Base-by-base conservation (phyloP, 2,888 invertebrate genomes). In the Euplagia quadripunctaria region DNA sequence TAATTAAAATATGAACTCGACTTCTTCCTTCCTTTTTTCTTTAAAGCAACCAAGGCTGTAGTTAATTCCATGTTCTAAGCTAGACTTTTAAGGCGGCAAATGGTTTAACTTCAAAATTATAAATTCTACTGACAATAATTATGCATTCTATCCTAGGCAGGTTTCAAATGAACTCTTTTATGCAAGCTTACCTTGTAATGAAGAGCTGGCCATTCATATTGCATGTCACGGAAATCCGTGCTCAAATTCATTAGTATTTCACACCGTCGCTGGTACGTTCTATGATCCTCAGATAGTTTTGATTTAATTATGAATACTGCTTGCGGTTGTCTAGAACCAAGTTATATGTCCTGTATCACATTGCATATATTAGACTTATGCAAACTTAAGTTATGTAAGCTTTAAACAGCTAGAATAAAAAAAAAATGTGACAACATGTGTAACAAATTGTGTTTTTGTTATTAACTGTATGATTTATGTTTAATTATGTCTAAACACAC, bases 241-340 rank as follows among this genome's bases (percentile, higher is more conserved):
- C 46, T 74, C 70, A 71, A 74, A 71, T 71, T 71, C 70, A 74
- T 74, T 74, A 74, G 67, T 74, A 68, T 70, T 74, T 64, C n/a
- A 68, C 49, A 63, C 70, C 51, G 69, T 31, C 5, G 66, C 64
- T 20, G 63, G 42, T 70, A 63, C 70, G 70, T 63, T 66, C 51
- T 43, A 31, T 64, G 70, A 66, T 66, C 42, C 42, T n/a, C n/a
- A 66, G 51, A 73, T 70, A 61, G 17, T 65, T 69, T 8, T 64
- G 20, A 11, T 66, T 73, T 65, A 69, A 69, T 73, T 73, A 64
- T 63, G 71, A 67, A 61, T 42, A 64, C 68, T 51, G 64, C 42
- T 73, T 20, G 43, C 12, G 16, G 9, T 20, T 70, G 64, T 4
- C 9, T 68, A n/a, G 42, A 52, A 42, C 51, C n/a, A 42, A 42